Evolutionary conservation across 2,113 vertebrate species (phyloP), one percentile per base, ranked within the genome.

Genomic region (Herpailurus yagouaroundi): DNA sequence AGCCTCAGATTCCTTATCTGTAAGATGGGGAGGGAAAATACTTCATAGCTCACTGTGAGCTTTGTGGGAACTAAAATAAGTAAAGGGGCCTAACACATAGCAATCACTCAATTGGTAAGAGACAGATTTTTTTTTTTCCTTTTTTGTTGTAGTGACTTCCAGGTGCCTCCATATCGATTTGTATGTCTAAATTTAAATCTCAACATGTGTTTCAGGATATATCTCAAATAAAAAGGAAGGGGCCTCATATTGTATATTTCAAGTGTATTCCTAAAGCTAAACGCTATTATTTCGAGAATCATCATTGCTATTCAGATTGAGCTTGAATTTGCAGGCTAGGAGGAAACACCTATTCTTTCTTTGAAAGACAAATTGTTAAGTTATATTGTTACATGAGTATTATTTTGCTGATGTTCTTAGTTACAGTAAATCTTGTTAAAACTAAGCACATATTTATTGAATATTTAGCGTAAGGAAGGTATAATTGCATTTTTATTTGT

Each of bases 221-320:
- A 45, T 90, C 15, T 90, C 14, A 91, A 96, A 71, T 89, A 55
- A 89, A 96, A 96, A 93, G 45, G 29, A 97, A 93, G 36, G n/a
- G 68, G 19, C 69, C 33, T 92, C 36, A 27, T n/a, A 41, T 33
- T 11, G 2, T 74, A 15, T 96, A 60, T 97, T 90, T 63, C 84
- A 92, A 48, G 52, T 77, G 83, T 92, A 33, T 83, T 52, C 27
- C 38, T 84, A 71, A 79, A 69, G n/a, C 88, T 82, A 64, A 90
- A 55, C 52, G 55, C 1, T 81, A 80, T 92, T 73, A 36, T 68
- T 74, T 95, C 14, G 93, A 73, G 36, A 91, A 36, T 74, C 68
- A 55, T 69, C 23, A 52, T 52, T 83, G 68, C 77, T 50, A 66
- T 92, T 96, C 71, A 80, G 45, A 71, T 57, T 76, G 93, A 92